Percentiles rank a stretch among this genome's conserved stretches.
These are phyloP conservation scores for Drosophila limbata DNA, from an alignment of 2,888 invertebrate genomes.

Conservation along the genomic window DNA sequence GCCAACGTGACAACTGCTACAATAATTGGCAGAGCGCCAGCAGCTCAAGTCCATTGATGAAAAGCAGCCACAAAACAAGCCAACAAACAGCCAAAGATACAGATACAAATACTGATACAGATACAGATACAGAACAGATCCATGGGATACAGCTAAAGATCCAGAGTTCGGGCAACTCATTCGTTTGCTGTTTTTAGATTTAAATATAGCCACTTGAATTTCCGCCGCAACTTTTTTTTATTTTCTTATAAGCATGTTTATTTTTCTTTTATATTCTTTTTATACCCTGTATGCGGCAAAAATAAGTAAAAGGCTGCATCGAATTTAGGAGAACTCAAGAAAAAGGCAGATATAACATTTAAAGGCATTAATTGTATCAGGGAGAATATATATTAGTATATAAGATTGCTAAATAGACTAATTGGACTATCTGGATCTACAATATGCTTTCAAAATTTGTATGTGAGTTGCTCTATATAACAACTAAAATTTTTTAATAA, in stretches of 20 bases:
- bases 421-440: too few relatives aligned
- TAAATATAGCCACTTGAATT: conserved; percentile 77
- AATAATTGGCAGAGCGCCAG: conserved; percentile 74
- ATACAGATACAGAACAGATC: conserved; percentile 19
- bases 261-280: conserved; percentile 17
- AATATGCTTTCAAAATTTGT: neutral
- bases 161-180: conserved; percentile 48
- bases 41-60: conserved; percentile 73
- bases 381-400: neutral
- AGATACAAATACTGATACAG: conserved; percentile 24
- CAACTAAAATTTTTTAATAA: neutral
- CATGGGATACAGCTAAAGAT: conserved; percentile 28
- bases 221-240: conserved; percentile 56
- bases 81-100: conserved; percentile 41
- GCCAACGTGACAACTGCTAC: conserved; percentile 65
- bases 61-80: conserved; percentile 60
- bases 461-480: neutral
- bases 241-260: conserved; percentile 25
- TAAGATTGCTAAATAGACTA: neutral
- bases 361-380: neutral
- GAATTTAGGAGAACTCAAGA: neutral
- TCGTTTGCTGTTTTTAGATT: conserved; percentile 52
- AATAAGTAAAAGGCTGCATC: neutral
- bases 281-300: conserved; percentile 7
- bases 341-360: neutral